Conservation (phyloP, 2,888 invertebrate genomes). For the Epinotia nisella region DNA sequence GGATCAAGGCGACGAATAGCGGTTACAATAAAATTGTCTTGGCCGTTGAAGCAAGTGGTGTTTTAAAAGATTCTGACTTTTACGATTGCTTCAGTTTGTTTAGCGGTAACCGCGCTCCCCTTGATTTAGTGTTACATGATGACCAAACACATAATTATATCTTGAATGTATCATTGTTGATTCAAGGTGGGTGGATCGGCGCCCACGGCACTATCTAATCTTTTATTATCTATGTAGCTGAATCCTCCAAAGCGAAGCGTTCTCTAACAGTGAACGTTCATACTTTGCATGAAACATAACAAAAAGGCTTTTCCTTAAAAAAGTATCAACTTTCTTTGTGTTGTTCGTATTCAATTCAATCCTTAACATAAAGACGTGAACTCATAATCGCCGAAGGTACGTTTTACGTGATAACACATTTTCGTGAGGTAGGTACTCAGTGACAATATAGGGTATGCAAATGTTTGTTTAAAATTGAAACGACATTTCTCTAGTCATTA, state of each 20-base stretch:
- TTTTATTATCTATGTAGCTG: conserved; percentile 54
- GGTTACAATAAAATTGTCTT: not conserved
- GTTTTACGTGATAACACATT: conserved; percentile 11
- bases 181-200: conserved; percentile 45
- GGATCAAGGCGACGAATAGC: too few relatives aligned
- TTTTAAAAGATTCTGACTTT: conserved; percentile 2
- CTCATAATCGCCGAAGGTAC: conserved; percentile 22
- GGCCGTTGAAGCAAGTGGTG: not conserved
- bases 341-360: not conserved
- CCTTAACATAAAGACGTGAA: not conserved
- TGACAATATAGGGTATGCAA: not conserved
- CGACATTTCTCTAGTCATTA: conserved; percentile 10
- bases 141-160: conserved; percentile 25
- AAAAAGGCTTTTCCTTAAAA: not conserved
- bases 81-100: conserved; percentile 12
- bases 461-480: conserved; percentile 17
- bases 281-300: conserved; percentile 11
- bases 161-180: conserved; percentile 36
- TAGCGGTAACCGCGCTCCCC: conserved; percentile 9
- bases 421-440: not conserved
- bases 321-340: conserved; percentile 16
- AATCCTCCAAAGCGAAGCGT: conserved; percentile 49
- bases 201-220: conserved; percentile 56
- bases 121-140: conserved; percentile 26
- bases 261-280: conserved; percentile 31